Conservation (phyloP, 1,140 invertebrate genomes). For the Drosophila erecta region DNA sequence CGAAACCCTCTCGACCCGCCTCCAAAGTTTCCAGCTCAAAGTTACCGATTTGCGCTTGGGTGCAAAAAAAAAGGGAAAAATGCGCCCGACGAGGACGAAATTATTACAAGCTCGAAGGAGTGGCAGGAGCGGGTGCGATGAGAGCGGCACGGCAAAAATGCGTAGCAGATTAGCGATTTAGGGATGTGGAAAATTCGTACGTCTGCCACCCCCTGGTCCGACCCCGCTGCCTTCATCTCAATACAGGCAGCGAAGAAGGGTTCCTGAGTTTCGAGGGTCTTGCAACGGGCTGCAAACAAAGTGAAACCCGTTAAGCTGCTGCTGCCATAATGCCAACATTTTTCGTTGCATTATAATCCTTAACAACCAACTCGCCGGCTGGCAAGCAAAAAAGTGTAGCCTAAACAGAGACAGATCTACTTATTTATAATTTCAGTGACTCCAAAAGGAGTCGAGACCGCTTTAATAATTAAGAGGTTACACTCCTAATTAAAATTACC, state of each 20-base stretch:
- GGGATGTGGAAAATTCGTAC: slow-evolving; percentile 81
- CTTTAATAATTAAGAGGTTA: neutral
- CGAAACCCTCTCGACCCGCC: slow-evolving; percentile 29
- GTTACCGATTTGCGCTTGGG: slow-evolving; percentile 75
- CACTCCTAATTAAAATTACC: neutral
- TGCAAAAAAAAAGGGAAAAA: slow-evolving; percentile 50
- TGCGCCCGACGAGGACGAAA: slow-evolving; percentile 42
- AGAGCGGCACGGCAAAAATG: slow-evolving; percentile 71
- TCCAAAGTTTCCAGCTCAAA: slow-evolving; percentile 68
- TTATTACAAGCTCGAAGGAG: slow-evolving; percentile 57
- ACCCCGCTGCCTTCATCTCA: neutral
- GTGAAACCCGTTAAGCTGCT: slow-evolving; percentile 36
- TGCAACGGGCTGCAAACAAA: slow-evolving; percentile 37
- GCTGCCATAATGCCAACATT: slow-evolving; percentile 40
- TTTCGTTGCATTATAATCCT: slow-evolving; percentile 52
- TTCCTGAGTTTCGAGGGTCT: slow-evolving; percentile 42
- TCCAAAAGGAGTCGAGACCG: neutral
- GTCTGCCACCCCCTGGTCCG: slow-evolving; percentile 53
- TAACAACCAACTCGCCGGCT: neutral
- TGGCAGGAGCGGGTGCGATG: neutral
- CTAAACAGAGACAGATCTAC: neutral
- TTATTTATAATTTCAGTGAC: neutral
- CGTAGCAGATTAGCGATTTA: slow-evolving; percentile 83
- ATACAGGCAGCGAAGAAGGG: slow-evolving; percentile 45
- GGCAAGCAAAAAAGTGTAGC: neutral